Percentiles rank a stretch among this genome's conserved stretches.
Evolutionary conservation across 1,140 invertebrate genomes (phyloP).

Genomic region (Ceratina japonica): DNA sequence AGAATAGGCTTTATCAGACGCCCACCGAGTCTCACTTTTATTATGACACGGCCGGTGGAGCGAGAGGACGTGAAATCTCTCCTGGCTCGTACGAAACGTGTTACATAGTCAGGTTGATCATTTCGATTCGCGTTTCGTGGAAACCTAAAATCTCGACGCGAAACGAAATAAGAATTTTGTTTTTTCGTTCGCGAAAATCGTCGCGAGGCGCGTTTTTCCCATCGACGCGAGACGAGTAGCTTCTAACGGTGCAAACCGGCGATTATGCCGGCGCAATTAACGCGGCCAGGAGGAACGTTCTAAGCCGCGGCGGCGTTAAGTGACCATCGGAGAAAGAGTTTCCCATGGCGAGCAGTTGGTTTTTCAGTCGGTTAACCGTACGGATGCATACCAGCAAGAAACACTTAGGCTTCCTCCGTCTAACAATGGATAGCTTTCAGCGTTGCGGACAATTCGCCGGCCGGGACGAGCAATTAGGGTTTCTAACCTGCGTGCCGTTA

Average conservation of each 20-base stretch:
- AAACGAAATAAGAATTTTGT: too few relatives aligned
- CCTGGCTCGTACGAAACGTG: neutral
- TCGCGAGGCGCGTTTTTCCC: neutral
- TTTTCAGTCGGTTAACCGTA: constrained; percentile 29
- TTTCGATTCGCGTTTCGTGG: too few relatives aligned
- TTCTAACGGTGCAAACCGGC: neutral
- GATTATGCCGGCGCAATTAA: constrained; percentile 12
- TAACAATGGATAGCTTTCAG: constrained; percentile 58
- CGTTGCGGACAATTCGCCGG: constrained; percentile 44
- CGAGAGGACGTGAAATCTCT: neutral
- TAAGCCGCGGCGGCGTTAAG: constrained; percentile 9
- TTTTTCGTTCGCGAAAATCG: too few relatives aligned
- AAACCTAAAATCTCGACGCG: too few relatives aligned
- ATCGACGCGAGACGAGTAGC: neutral
- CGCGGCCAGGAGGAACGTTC: neutral
- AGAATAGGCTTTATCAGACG: neutral
- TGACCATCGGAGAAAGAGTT: constrained; percentile 38
- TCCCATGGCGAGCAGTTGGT: constrained; percentile 30
- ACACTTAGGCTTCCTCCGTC: constrained; percentile 44
- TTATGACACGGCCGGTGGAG: too few relatives aligned
- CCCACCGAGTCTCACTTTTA: neutral
- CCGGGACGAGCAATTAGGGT: constrained; percentile 43
- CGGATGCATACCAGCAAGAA: constrained; percentile 8
- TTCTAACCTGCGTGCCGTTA: constrained; percentile 32
- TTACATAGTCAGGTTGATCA: neutral